Evolutionary conservation across 2,113 vertebrate species (phyloP).

Genomic region (Danio rerio): DNA sequence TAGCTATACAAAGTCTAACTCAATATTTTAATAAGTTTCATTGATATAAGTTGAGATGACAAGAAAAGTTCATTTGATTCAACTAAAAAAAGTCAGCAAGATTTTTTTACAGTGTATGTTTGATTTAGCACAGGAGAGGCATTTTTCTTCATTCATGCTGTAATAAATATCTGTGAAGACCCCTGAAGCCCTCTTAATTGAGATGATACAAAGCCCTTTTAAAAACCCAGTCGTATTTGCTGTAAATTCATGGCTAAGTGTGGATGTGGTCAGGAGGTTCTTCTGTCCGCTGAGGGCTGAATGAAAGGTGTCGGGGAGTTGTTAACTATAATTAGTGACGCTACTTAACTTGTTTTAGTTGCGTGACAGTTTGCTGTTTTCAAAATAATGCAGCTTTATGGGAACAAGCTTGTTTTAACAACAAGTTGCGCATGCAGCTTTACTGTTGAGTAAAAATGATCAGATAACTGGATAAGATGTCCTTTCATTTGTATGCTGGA

Average conservation of each 20-base stretch:
- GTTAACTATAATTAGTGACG: background rate
- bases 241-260: background rate
- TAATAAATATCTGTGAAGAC: constrained; percentile 1
- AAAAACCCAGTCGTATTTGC: background rate
- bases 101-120: too few species aligned
- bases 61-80: too few species aligned
- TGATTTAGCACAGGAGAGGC: constrained; percentile 5
- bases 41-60: too few species aligned
- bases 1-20: too few species aligned
- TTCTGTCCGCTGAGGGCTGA: background rate
- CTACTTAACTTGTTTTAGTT: background rate
- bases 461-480: too few species aligned
- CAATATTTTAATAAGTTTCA: too few species aligned
- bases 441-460: background rate
- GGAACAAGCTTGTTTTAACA: background rate
- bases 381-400: background rate
- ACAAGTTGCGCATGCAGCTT: background rate
- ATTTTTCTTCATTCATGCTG: background rate
- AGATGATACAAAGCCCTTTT: background rate
- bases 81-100: too few species aligned
- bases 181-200: background rate
- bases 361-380: background rate
- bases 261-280: background rate
- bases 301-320: too few species aligned
- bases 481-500: too few species aligned